A percentile compares a stretch with the other conserved stretches of the same genome.
phyloP scores from a whole-genome alignment of 2,113 vertebrate genomes.

The Dryoscopus gambensis region DNA sequence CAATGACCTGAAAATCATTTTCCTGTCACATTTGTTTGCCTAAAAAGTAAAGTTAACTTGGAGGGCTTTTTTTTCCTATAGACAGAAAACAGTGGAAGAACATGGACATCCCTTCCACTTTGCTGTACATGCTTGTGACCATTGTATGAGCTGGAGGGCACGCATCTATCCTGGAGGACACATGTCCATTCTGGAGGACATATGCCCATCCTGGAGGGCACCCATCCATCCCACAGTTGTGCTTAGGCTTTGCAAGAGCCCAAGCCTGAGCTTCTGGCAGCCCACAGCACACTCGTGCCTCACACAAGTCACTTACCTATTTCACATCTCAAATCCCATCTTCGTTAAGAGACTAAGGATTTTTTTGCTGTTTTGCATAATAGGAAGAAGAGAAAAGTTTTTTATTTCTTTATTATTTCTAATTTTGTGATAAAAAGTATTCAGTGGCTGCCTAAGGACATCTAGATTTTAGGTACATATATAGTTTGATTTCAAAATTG shows the following conservation, averaged over 20 bases:
- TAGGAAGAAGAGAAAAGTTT: background rate
- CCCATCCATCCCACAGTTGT: background rate
- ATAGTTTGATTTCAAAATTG: background rate
- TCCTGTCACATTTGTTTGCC: background rate
- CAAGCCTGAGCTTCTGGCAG: background rate
- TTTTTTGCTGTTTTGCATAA: background rate
- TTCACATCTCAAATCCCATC: background rate
- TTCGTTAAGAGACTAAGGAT: background rate
- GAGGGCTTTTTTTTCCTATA: background rate
- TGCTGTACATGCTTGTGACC: fast-evolving
- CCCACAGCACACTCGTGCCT: fast-evolving
- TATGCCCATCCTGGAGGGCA: too few relatives aligned
- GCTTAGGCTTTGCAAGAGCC: background rate
- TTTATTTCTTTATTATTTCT: background rate
- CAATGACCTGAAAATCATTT: background rate
- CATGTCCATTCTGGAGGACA: background rate
- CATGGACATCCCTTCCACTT: background rate
- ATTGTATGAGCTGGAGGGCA: background rate
- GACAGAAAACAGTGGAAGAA: background rate
- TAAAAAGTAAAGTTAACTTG: background rate
- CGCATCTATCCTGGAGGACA: background rate
- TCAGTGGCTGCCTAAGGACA: background rate
- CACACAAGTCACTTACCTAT: background rate
- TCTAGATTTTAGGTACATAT: background rate
- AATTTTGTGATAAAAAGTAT: background rate